Conservation (phyloP, 1,140 invertebrate genomes). For the Papilio helenus region DNA sequence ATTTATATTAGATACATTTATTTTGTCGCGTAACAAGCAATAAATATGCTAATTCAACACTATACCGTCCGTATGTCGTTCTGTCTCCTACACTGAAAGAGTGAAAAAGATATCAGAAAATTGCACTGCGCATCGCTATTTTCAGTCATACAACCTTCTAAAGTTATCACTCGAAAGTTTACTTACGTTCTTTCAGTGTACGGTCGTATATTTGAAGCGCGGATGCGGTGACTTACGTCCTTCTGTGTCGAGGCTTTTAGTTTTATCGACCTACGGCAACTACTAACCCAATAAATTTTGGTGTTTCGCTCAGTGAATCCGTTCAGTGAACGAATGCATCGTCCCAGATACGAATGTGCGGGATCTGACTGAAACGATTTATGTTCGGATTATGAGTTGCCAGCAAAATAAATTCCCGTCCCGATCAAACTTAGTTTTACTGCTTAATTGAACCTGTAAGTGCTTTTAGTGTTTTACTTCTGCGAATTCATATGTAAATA, state of each 20-base stretch:
- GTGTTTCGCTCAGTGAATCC: slow-evolving; percentile 81
- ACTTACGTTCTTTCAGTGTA: slow-evolving; percentile 68
- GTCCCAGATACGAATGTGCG: slow-evolving; percentile 76
- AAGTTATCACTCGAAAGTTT: slow-evolving; percentile 62
- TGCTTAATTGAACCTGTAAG: slow-evolving; percentile 40
- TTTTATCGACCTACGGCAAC: slow-evolving; percentile 82
- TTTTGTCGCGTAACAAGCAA: slow-evolving; percentile 78
- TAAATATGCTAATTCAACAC: slow-evolving; percentile 82
- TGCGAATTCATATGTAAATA: slow-evolving; percentile 60
- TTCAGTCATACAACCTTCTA: slow-evolving; percentile 76
- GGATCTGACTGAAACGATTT: slow-evolving; percentile 71
- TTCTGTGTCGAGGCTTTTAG: slow-evolving; percentile 63
- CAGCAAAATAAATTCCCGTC: slow-evolving; percentile 7
- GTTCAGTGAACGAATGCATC: slow-evolving; percentile 79
- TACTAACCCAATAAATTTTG: slow-evolving; percentile 83
- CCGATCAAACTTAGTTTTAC: slow-evolving; percentile 8
- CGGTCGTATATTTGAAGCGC: slow-evolving; percentile 72
- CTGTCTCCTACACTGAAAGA: slow-evolving; percentile 74
- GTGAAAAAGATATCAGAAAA: slow-evolving; percentile 82
- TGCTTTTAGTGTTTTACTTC: slow-evolving; percentile 38
- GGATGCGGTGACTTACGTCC: slow-evolving; percentile 67
- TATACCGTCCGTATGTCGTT: slow-evolving; percentile 82
- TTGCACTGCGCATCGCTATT: slow-evolving; percentile 80
- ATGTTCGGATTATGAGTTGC: slow-evolving; percentile 58
- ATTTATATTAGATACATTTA: slow-evolving; percentile 75